These are phyloP conservation scores for Danio choprae DNA, from an alignment of 2,797 vertebrate genomes.

Conservation along the genomic window DNA sequence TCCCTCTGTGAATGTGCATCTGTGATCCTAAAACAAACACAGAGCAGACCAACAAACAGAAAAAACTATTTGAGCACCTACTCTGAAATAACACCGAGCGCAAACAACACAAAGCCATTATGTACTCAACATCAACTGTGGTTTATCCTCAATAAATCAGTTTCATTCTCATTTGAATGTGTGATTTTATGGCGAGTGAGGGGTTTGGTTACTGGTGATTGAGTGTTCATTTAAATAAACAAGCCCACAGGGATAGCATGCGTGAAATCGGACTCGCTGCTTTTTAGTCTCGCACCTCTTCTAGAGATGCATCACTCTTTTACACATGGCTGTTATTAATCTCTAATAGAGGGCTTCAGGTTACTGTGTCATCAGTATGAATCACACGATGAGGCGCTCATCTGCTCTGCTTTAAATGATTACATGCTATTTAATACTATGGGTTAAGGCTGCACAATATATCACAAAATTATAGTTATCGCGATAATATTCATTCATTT, in stretches of 20 bases:
- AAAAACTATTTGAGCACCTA: slow-evolving; percentile 5
- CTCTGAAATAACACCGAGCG: slow-evolving; percentile 21
- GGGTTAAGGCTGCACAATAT: no score
- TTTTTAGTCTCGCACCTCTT: slow-evolving; percentile 62
- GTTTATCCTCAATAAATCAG: slow-evolving; percentile 57
- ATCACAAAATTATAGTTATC: no score
- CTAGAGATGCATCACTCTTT: slow-evolving; percentile 63
- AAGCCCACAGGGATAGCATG: background rate
- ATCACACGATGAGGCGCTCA: background rate
- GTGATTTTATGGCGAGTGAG: background rate
- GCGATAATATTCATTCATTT: no score
- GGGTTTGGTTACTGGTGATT: no score
- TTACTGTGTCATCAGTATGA: slow-evolving; percentile 72
- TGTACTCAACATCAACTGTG: slow-evolving; percentile 47
- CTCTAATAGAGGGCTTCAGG: slow-evolving; percentile 59
- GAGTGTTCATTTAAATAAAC: background rate
- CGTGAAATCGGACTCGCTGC: slow-evolving; percentile 4
- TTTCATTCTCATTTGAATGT: slow-evolving; percentile 54
- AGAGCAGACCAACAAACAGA: slow-evolving; percentile 7
- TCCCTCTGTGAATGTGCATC: slow-evolving; percentile 16
- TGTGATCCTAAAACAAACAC: slow-evolving; percentile 36
- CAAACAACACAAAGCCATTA: slow-evolving; percentile 43
- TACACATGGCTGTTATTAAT: slow-evolving; percentile 66
- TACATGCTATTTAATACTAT: background rate
- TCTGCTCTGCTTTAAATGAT: background rate